These are phyloP conservation scores for Apotomis capreana DNA, from an alignment of 2,888 invertebrate genomes.

Conservation along the genomic window DNA sequence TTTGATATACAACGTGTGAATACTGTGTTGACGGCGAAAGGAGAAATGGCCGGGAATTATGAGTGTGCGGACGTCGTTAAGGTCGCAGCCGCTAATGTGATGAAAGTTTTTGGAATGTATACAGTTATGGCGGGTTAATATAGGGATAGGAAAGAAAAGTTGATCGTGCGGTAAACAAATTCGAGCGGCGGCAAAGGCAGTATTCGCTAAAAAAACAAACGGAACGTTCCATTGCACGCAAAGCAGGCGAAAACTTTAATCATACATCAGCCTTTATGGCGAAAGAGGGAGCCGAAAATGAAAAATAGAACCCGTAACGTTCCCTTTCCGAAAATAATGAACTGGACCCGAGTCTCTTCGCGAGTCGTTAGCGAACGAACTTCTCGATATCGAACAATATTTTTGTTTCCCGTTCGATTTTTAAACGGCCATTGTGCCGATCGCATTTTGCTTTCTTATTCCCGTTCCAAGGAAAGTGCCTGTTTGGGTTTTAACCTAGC, in stretches of 20 bases:
- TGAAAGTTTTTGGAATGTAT: conserved; percentile 13
- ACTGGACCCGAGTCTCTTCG: conserved; percentile 69
- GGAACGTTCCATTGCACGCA: conserved; percentile 43
- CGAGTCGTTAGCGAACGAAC: conserved; percentile 70
- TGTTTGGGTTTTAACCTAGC: conserved; percentile 30
- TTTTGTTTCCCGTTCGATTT: conserved; percentile 55
- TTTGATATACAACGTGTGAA: conserved; percentile 41
- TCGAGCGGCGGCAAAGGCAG: background rate
- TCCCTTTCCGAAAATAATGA: conserved; percentile 77
- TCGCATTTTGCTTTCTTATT: conserved; percentile 54
- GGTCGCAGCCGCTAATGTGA: conserved; percentile 26
- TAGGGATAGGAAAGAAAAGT: conserved; percentile 5
- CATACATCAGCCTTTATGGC: conserved; percentile 66
- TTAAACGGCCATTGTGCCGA: conserved; percentile 69
- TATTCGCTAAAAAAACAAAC: conserved; percentile 35
- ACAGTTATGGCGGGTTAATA: conserved; percentile 13
- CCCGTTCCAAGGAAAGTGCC: conserved; percentile 23
- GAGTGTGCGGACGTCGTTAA: conserved; percentile 29
- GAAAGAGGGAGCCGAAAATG: conserved; percentile 58
- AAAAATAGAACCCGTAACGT: conserved; percentile 59
- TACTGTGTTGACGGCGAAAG: conserved; percentile 24
- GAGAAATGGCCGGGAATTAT: conserved; percentile 29
- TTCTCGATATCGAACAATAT: conserved; percentile 61
- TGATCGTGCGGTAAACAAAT: conserved; percentile 26
- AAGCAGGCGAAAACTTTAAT: conserved; percentile 63